These are phyloP conservation scores for Bambusicola thoracicus DNA, from an alignment of 2,113 vertebrate species.

Conservation along the genomic window DNA sequence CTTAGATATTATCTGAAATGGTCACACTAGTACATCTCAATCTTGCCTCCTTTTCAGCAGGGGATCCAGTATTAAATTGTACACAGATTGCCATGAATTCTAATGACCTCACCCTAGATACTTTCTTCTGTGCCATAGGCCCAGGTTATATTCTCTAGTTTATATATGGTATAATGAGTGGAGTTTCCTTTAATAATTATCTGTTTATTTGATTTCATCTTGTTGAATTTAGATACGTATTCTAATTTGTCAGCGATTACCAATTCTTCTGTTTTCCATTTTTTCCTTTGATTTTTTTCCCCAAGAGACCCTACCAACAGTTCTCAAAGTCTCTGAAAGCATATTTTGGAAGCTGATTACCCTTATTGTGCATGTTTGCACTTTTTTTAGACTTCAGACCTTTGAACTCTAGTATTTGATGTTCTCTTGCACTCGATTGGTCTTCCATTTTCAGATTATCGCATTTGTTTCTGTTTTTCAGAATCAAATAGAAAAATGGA, in stretches of 20 bases:
- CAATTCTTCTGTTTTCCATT: background rate
- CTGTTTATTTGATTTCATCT: background rate
- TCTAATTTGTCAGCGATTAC: background rate
- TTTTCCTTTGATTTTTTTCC: background rate
- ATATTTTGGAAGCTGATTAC: background rate
- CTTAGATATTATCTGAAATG: background rate
- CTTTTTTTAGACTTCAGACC: background rate
- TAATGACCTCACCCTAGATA: background rate
- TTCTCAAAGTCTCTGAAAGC: background rate
- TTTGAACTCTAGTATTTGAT: background rate
- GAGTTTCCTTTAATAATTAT: background rate
- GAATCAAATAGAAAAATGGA: background rate
- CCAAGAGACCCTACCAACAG: background rate
- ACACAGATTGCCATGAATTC: background rate
- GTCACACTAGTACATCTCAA: background rate
- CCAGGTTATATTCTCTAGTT: background rate
- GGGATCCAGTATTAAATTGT: background rate
- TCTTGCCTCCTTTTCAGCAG: background rate
- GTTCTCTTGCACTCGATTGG: background rate
- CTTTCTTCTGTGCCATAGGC: background rate
- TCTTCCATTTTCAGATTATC: background rate
- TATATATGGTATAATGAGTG: background rate
- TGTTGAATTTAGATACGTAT: background rate
- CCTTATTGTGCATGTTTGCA: background rate
- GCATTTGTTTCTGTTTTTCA: background rate